Evolutionary conservation across 2,797 vertebrate species (phyloP), one percentile per base, ranked within the genome.

Genomic region (Mallotus villosus): DNA sequence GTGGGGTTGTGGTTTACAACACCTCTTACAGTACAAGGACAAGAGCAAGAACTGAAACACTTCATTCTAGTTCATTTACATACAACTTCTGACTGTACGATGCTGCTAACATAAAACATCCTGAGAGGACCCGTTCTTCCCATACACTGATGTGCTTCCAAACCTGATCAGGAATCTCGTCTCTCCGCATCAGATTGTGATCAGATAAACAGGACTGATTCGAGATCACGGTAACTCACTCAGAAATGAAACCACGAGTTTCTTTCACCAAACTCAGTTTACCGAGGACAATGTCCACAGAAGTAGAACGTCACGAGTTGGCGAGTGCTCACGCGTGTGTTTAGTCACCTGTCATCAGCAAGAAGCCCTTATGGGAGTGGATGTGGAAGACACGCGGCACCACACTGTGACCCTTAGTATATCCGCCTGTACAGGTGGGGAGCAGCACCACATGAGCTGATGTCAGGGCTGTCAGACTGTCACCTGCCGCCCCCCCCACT

Each of bases 1-100:
- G 61, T 71, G 80, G 59, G 71, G 61, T 67, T 63, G 70, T 14
- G 72, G 72, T 78, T 80, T 75, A 73, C 25, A 59, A 65, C n/a
- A 58, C 22, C 32, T 71, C 37, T 55, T 34, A 24, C 63, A 69
- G 70, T 55, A 61, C 16, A 46, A 70, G 66, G 58, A 80, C 72
- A 62, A 32, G 21, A 68, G 3, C n/a, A 0, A 49, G 2, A 25
- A 0, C 11, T 12, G 21, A 68, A 49, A 62, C 22, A 51, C 61
- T 64, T 78, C 53, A 68, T 77, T 58, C 5, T 9, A 0, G 51
- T 22, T 1, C 4, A 55, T 64, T 22, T 21, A 27, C 63, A 32
- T 37, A 21, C 61, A 22, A 25, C 51, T 25, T 25, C 3, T 24
- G 63, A 51, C 63, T 63, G 46, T 59, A 68, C 14, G 4, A 19